Conservation (phyloP, 2,113 vertebrate genomes). For the Pycnonotus jocosus region DNA sequence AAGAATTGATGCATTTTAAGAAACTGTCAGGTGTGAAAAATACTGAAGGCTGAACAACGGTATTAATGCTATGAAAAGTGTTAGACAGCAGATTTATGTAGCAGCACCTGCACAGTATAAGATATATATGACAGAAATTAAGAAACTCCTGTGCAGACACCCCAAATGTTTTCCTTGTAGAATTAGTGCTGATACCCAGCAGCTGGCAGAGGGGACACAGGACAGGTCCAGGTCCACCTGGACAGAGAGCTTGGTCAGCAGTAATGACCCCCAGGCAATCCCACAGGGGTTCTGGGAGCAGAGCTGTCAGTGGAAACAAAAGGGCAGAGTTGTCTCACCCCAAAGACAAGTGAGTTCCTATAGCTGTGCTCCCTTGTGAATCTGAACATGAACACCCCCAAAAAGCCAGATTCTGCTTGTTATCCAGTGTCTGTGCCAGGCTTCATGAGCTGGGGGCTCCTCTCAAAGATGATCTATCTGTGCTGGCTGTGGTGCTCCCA, state of each 20-base stretch:
- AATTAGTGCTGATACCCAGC: background rate
- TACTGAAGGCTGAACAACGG: background rate
- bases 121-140: background rate
- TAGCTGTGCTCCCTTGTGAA: fast-evolving
- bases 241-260: background rate
- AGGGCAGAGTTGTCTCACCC: background rate
- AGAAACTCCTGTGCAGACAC: background rate
- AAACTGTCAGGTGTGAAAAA: background rate
- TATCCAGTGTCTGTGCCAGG: background rate
- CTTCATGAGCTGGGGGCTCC: background rate
- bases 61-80: background rate
- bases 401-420: background rate
- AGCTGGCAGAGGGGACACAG: background rate
- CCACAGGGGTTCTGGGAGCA: background rate
- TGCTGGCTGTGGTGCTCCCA: background rate
- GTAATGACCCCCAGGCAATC: too few species aligned
- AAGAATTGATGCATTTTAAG: conserved; percentile 29
- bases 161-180: background rate
- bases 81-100: conserved; percentile 8
- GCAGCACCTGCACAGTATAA: background rate
- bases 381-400: fast-evolving
- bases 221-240: background rate
- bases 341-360: fast-evolving
- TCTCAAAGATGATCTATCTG: background rate
- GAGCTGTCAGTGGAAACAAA: background rate